Evolutionary conservation across 2,888 invertebrate species (phyloP), one percentile per base, ranked within the genome.

Genomic region (Sipha maydis): DNA sequence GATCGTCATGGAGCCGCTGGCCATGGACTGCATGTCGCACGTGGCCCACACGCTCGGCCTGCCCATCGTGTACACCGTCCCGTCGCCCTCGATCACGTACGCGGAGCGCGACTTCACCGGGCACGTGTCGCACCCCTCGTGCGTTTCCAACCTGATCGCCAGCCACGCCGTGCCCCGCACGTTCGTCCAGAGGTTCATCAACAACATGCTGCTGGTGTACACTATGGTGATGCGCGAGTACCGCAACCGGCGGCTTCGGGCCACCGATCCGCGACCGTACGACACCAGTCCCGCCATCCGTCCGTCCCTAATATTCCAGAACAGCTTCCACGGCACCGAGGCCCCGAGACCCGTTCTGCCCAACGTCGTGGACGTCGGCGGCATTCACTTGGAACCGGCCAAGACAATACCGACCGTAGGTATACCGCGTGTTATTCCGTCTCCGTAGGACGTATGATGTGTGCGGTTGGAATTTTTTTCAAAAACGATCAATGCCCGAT

Each of bases 31-130:
- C 56, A 0, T 75, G n/a, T 75, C 83, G 4, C 34, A 75, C 8
- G 17, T 83, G 25, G 83, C 83, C 4, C 3, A 14, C 3, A 1
- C 31, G n/a, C n/a, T 75, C 7, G 3, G 17, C 17, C 0, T 34
- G 4, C 83, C 83, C 2, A 25, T 83, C 8, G 75, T 83, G 8
- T 83, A 83, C n/a, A 5, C 9, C n/a, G n/a, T 83, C 8, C 83
- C 83, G 19, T 56, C 56, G 4, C 48, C 83, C 7, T 25, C 34
- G 54, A 2, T 34, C 0, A 34, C n/a, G 4, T 56, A 54, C n/a
- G 14, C 11, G 11, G 75, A 75, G 14, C n/a, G 56, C 8, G 3
- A 34, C 0, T 14, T n/a, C 3, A 54, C 54, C 9, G 83, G 83
- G 1, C 73, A 83, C 19, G 21, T 75, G 34, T 38, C 83, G 14